Percentiles rank a stretch among this genome's conserved stretches.
These are phyloP conservation scores for Hemistola chrysoprasaria DNA, from an alignment of 2,888 invertebrate species.

Conservation along the genomic window DNA sequence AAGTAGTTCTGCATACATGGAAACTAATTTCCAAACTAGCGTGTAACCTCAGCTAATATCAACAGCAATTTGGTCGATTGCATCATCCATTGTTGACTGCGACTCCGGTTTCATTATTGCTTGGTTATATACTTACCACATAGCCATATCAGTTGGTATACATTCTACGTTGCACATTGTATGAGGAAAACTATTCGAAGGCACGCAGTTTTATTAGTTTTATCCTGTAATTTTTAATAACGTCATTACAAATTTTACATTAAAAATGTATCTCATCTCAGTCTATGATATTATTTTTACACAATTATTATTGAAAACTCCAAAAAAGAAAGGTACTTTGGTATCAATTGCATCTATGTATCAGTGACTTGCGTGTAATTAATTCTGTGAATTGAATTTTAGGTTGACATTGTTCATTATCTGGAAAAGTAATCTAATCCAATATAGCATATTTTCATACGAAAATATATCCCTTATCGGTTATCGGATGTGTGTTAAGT, in stretches of 20 bases:
- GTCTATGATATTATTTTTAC: too few species aligned
- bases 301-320: too few species aligned
- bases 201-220: constrained; percentile 36
- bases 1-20: constrained; percentile 2
- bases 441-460: constrained; percentile 2
- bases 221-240: too few species aligned
- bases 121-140: too few species aligned
- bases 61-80: constrained; percentile 30
- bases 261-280: too few species aligned
- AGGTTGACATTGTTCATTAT: background rate
- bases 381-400: too few species aligned
- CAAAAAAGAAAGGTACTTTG: too few species aligned
- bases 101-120: constrained; percentile 6
- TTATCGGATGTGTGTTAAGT: constrained; percentile 6
- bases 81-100: constrained; percentile 16
- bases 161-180: too few species aligned
- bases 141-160: too few species aligned
- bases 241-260: too few species aligned
- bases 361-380: too few species aligned
- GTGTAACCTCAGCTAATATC: constrained; percentile 22
- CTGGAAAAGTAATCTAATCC: constrained; percentile 2
- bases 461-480: constrained; percentile 7
- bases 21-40: constrained; percentile 4
- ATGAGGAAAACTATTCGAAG: constrained; percentile 18
- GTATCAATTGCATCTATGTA: constrained; percentile 3